phyloP scores from a whole-genome alignment of 2,888 invertebrate genomes.

The Homarus gammarus region DNA sequence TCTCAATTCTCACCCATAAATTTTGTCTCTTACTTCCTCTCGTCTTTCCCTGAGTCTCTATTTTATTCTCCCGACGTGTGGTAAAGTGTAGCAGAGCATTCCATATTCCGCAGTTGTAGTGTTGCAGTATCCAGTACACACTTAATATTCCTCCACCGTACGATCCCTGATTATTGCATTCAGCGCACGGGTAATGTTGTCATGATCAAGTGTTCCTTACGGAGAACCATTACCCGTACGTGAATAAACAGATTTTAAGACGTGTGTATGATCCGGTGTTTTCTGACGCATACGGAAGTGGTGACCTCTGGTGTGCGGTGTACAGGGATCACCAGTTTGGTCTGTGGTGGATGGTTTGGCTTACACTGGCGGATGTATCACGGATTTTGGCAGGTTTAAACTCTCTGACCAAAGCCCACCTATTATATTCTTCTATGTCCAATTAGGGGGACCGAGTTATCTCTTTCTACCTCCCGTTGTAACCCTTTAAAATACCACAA shows the following conservation, averaged over 20 bases:
- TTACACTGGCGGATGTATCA: too few species aligned
- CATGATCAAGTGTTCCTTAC: slow-evolving; percentile 12
- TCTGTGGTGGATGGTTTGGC: too few species aligned
- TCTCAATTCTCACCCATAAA: neutral
- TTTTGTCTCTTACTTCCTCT: neutral
- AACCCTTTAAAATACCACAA: neutral
- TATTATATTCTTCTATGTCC: too few species aligned
- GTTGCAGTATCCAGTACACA: neutral
- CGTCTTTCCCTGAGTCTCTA: neutral
- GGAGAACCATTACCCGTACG: neutral
- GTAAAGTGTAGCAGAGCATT: neutral
- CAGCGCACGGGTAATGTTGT: slow-evolving; percentile 18
- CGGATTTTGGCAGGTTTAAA: too few species aligned
- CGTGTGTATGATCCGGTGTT: too few species aligned
- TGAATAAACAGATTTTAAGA: too few species aligned
- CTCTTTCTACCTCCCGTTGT: too few species aligned
- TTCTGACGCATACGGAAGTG: too few species aligned
- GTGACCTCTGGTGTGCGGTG: too few species aligned
- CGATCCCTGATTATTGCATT: slow-evolving; percentile 10
- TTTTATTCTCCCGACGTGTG: neutral
- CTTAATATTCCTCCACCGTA: slow-evolving; percentile 16
- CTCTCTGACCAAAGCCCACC: too few species aligned
- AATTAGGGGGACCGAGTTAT: too few species aligned
- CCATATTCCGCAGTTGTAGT: slow-evolving; percentile 10
- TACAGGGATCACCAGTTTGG: too few species aligned